phyloP scores from a whole-genome alignment of 2,113 vertebrate species.

The Crypturellus undulatus region DNA sequence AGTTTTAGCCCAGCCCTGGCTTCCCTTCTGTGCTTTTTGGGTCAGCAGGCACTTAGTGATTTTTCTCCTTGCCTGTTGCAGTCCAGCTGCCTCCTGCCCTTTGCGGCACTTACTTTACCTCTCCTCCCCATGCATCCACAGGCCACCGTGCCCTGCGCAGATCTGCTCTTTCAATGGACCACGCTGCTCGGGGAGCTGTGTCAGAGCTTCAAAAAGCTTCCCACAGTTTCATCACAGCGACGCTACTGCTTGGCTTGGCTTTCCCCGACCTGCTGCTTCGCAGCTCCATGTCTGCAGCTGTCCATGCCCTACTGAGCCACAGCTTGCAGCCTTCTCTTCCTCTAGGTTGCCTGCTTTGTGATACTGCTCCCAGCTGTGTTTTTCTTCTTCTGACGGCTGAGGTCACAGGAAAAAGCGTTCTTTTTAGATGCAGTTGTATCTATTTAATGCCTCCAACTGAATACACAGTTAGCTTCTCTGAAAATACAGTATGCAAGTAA shows the following conservation, averaged over 20 bases:
- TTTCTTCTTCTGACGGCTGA: conserved; percentile 50
- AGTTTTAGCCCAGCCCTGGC: neutral
- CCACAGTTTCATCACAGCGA: conserved; percentile 10
- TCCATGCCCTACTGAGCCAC: conserved; percentile 28
- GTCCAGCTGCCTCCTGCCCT: conserved; percentile 31
- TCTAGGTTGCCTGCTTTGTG: conserved; percentile 44
- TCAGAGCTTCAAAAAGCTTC: conserved; percentile 58
- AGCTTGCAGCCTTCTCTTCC: conserved; percentile 58
- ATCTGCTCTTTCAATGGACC: conserved; percentile 23
- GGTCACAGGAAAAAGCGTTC: conserved; percentile 57
- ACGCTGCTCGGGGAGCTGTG: neutral
- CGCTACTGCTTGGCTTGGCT: conserved; percentile 54
- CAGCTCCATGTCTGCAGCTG: conserved; percentile 59
- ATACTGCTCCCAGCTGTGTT: conserved; percentile 68
- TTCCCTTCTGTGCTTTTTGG: neutral
- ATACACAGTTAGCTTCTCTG: neutral
- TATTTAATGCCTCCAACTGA: conserved; percentile 35
- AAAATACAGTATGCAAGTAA: neutral
- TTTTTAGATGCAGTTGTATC: neutral
- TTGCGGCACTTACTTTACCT: neutral
- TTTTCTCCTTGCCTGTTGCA: neutral
- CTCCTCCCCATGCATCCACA: neutral
- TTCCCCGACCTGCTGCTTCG: neutral
- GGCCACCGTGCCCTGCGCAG: neutral
- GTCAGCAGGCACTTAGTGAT: neutral